Evolutionary conservation across 1,140 invertebrate genomes (phyloP), one percentile per base, ranked within the genome.

Genomic region (Pogonognathellus flavescens): DNA sequence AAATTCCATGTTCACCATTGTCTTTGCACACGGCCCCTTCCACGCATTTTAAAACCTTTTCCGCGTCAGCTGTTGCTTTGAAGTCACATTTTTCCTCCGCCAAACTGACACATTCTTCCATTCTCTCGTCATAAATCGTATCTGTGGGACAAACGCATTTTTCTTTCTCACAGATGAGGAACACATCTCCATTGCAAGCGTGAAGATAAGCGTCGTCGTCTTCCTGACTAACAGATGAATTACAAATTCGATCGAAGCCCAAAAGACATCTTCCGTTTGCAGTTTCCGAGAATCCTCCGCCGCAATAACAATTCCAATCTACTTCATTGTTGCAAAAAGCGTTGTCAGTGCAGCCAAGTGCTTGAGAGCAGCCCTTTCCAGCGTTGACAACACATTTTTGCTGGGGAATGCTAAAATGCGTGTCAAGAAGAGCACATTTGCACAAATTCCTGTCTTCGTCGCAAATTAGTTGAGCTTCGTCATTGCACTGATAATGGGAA

Each of bases 41-140:
- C 1, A 66, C 22, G 25, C 62, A 66, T 25, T 66, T 66, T 6
- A 31, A 25, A 31, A 66, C 11, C 5, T 66, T 66, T 0, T 10
- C 14, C 14, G 11, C 0, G 5, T 66, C 22, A 2, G 25, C 13
- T 14, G 62, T 66, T 25, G 25, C 22, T 66, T 66, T 66, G 25
- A 25, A 22, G 25, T 66, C 62, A 13, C 62, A 66, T 66, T 66
- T 8, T 66, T 11, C 22, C 1, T 25, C 62, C 20, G 25, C 62
- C 25, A 66, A 66, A 31, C 62, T 66, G 22, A 66, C 62, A 13
- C 62, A 66, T 25, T 66, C 20, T 66, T 66, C 62, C 9, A 14
- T 10, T 1, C 11, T 10, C 10, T 22, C 22, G 14, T 66, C 62
- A 13, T 66, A 66, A 1, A 66, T 10, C 4, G 20, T 66, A 7